Conservation (phyloP, 1,140 invertebrate species). For the Dendrolimus punctatus region DNA sequence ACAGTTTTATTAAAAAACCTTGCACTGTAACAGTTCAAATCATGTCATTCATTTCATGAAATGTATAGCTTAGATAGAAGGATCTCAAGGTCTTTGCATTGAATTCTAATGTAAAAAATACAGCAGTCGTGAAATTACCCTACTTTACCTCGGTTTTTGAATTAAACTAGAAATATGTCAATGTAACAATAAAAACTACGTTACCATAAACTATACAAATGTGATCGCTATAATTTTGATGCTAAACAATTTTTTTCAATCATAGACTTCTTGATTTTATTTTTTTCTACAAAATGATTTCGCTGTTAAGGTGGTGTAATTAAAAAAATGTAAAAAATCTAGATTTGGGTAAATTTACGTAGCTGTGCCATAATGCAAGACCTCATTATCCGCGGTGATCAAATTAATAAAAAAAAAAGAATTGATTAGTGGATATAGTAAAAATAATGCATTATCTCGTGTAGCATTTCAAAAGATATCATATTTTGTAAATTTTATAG, state of each 20-base stretch:
- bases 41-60: slow-evolving; percentile 14
- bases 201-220: no score
- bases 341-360: not conserved
- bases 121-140: slow-evolving; percentile 7
- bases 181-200: no score
- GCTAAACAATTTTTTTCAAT: no score
- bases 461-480: slow-evolving; percentile 68
- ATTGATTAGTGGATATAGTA: slow-evolving; percentile 64
- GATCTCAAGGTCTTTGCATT: slow-evolving; percentile 8
- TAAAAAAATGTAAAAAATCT: no score
- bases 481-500: slow-evolving; percentile 72
- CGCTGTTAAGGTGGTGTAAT: no score
- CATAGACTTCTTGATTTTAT: no score
- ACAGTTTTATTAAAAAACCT: slow-evolving; percentile 4
- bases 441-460: slow-evolving; percentile 57
- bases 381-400: slow-evolving; percentile 36
- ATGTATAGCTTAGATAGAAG: slow-evolving; percentile 27
- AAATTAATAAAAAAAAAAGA: slow-evolving; percentile 54
- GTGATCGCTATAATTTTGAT: no score
- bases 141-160: slow-evolving; percentile 12
- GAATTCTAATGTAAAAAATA: not conserved
- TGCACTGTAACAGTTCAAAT: slow-evolving; percentile 29
- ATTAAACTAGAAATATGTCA: not conserved
- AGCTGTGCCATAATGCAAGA: not conserved
- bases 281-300: no score